phyloP scores from a whole-genome alignment of 2,113 vertebrate genomes.

The Entomyzon cyanotis region DNA sequence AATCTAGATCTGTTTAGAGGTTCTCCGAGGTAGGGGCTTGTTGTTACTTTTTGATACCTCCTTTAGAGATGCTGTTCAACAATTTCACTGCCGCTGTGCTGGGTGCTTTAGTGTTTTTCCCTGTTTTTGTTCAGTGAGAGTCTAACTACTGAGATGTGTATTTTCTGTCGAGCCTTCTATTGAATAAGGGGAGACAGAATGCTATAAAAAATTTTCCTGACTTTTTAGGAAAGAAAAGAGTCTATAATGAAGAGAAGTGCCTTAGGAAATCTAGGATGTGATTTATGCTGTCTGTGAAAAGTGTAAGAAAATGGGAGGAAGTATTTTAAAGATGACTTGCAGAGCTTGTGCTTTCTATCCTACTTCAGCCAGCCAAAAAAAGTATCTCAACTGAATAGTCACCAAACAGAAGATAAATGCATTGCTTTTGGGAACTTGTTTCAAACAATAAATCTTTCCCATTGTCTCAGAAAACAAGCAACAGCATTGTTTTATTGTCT shows the following conservation, averaged over 20 bases:
- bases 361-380: not conserved
- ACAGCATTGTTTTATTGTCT: not conserved
- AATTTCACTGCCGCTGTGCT: not conserved
- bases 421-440: not conserved
- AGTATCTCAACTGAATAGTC: not conserved
- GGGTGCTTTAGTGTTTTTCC: not conserved
- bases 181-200: not conserved
- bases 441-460: not conserved
- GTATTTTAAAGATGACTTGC: not conserved
- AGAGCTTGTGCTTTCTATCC: not conserved
- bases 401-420: not conserved
- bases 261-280: not conserved
- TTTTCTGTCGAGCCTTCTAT: not conserved
- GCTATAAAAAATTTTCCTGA: not conserved
- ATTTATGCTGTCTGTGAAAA: not conserved
- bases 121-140: not conserved
- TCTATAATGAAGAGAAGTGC: not conserved
- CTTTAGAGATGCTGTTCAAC: not conserved
- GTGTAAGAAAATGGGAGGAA: not conserved
- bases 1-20: not conserved
- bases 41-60: not conserved
- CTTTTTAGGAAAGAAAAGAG: not conserved
- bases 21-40: not conserved
- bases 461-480: not conserved
- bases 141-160: not conserved